A percentile compares a stretch with the other conserved stretches of the same genome.
These are phyloP conservation scores for Achroia grisella DNA, from an alignment of 1,140 invertebrate genomes.

Conservation along the genomic window DNA sequence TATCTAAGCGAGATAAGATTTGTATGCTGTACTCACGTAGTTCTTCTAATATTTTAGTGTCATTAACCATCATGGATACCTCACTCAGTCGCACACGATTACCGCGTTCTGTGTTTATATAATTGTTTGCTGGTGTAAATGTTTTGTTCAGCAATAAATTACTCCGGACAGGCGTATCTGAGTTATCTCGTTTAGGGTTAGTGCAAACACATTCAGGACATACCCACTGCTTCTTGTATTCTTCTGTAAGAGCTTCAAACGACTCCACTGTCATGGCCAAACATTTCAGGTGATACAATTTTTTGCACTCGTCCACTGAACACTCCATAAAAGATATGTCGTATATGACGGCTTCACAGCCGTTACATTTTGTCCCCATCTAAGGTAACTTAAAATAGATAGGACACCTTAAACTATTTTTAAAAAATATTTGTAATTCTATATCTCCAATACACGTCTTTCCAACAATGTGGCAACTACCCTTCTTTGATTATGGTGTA, in stretches of 20 bases:
- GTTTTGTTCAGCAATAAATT: conserved; percentile 7
- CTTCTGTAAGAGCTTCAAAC: conserved; percentile 5
- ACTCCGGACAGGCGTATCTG: conserved; percentile 7
- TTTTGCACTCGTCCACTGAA: conserved; percentile 6
- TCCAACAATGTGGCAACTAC: no score
- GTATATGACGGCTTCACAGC: conserved; percentile 2
- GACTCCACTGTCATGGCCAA: background rate
- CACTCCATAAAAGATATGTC: conserved; percentile 11
- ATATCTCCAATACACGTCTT: no score
- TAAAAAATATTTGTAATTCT: no score
- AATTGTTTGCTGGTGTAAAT: conserved; percentile 6
- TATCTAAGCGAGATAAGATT: background rate
- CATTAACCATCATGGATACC: background rate
- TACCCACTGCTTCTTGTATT: conserved; percentile 6
- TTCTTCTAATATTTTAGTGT: conserved; percentile 1
- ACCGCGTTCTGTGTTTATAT: conserved; percentile 5
- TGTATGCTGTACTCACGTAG: conserved; percentile 4
- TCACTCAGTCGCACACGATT: background rate
- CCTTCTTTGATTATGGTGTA: no score
- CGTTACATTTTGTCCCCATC: conserved; percentile 7
- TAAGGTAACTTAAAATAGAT: no score
- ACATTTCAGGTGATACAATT: conserved; percentile 8
- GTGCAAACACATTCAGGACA: conserved; percentile 8
- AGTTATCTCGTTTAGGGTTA: conserved; percentile 6
- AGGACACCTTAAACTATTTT: no score